Percentiles rank a stretch among this genome's conserved stretches.
Conservation (phyloP, 2,797 vertebrate species). For the Limosa lapponica region DNA sequence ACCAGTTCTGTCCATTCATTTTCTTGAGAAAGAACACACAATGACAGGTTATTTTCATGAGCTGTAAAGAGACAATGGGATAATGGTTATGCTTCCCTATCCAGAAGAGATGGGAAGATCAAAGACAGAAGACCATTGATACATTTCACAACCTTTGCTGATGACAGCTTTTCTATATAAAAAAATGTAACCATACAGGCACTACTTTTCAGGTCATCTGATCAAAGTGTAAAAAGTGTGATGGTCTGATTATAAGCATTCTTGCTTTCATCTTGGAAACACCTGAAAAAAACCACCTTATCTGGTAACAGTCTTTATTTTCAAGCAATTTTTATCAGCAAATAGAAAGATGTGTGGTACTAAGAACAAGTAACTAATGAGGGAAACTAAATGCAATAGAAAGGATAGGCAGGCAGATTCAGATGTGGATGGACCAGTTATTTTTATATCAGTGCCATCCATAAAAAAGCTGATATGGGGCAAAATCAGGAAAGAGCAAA, state of each 20-base stretch:
- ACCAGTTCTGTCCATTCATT: background rate
- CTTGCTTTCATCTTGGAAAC: background rate
- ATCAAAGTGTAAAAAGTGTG: background rate
- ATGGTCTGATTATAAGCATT: background rate
- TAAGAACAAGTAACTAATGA: background rate
- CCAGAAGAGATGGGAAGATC: background rate
- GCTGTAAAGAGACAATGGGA: background rate
- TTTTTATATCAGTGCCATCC: background rate
- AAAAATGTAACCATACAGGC: background rate
- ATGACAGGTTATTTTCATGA: background rate
- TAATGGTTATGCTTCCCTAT: background rate
- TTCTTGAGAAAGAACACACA: background rate
- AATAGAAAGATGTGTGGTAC: background rate
- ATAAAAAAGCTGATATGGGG: background rate
- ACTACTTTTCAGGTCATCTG: background rate
- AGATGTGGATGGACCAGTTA: accelerated
- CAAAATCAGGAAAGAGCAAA: background rate
- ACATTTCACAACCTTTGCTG: background rate
- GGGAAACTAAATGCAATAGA: background rate
- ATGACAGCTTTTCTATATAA: background rate
- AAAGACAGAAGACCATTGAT: background rate
- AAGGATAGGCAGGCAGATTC: background rate
- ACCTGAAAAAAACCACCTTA: accelerated
- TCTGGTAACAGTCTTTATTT: background rate
- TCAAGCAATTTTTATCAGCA: background rate